These are phyloP conservation scores for Aspidiotus rigidus DNA, from an alignment of 2,888 invertebrate species.

Conservation along the genomic window DNA sequence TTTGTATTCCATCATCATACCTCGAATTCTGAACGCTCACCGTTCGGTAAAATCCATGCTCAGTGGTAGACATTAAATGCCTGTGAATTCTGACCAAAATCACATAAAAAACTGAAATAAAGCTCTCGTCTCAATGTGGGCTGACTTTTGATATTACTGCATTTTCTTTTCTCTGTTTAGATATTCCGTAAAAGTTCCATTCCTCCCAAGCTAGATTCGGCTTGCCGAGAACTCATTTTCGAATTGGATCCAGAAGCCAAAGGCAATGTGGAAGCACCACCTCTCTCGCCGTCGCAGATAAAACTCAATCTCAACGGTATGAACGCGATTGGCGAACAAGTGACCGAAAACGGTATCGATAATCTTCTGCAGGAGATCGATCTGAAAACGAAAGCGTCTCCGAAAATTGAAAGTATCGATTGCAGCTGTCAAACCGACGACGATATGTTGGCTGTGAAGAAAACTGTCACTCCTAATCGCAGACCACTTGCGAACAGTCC, in stretches of 20 bases:
- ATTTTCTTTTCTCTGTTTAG: not conserved
- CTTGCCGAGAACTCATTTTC: constrained; percentile 17
- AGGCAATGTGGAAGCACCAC: not conserved
- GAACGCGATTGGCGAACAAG: not conserved
- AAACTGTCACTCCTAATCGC: constrained; percentile 7
- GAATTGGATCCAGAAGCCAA: constrained; percentile 7
- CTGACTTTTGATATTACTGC: not conserved
- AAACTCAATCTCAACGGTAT: not conserved
- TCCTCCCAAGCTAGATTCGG: not conserved
- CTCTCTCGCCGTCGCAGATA: not conserved
- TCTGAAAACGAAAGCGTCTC: not conserved
- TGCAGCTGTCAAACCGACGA: constrained; percentile 18
- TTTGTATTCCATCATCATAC: no score
- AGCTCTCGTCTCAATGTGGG: no score
- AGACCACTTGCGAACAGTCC: not conserved
- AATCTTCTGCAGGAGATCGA: not conserved
- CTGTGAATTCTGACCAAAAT: no score
- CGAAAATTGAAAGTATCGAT: constrained; percentile 5
- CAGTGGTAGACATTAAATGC: no score
- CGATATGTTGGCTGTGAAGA: not conserved
- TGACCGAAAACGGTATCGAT: not conserved
- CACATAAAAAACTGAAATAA: no score
- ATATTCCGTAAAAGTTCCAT: constrained; percentile 12
- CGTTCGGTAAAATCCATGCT: no score
- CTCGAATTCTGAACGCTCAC: no score